Percentiles rank a stretch among this genome's conserved stretches.
phyloP scores from a whole-genome alignment of 2,797 vertebrate genomes.

The Tympanoctomys barrerae region DNA sequence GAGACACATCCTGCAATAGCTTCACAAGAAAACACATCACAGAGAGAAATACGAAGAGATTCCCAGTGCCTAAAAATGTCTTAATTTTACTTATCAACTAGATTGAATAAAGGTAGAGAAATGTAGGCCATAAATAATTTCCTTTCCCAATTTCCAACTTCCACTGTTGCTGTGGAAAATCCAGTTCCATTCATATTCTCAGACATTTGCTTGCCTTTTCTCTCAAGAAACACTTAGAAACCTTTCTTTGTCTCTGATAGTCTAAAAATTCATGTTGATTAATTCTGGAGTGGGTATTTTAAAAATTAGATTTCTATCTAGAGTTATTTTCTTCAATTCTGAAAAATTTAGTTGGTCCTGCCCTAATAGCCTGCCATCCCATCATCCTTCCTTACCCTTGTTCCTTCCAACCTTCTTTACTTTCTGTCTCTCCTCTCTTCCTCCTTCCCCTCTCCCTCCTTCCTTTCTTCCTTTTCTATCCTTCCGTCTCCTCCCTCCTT shows the following conservation, averaged over 20 bases:
- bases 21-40: background rate
- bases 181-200: background rate
- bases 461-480: background rate
- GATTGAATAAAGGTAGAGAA: background rate
- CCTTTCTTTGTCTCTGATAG: background rate
- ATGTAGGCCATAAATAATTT: background rate
- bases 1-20: background rate
- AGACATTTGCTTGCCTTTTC: background rate
- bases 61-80: background rate
- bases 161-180: background rate
- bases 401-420: background rate
- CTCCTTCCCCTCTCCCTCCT: background rate
- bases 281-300: background rate
- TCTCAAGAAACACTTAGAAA: slow-evolving; percentile 26
- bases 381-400: background rate
- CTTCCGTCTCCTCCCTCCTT: background rate
- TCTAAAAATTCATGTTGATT: slow-evolving; percentile 4
- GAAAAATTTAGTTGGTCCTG: background rate
- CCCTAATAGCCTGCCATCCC: background rate
- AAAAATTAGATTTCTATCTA: background rate
- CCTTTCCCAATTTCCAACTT: background rate
- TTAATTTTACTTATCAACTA: background rate
- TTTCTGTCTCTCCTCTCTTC: accelerated
- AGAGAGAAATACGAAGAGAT: background rate
- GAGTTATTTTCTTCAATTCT: slow-evolving; percentile 15